Percentiles rank a stretch among this genome's conserved stretches.
These are phyloP conservation scores for Abramis brama DNA, from an alignment of 2,113 vertebrate genomes.

Conservation along the genomic window DNA sequence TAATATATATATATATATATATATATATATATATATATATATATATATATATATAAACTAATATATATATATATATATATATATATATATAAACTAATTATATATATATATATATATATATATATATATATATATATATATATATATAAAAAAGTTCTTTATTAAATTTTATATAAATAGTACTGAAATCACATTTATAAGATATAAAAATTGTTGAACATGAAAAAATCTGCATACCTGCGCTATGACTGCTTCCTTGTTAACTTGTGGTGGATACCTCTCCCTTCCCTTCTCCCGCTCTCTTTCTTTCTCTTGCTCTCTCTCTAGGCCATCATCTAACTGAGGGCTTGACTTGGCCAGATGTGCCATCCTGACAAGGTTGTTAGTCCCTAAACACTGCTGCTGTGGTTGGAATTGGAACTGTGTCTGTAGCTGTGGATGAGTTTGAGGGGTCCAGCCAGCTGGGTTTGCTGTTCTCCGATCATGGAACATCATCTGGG, in stretches of 20 bases:
- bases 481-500: conserved; percentile 39
- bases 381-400: conserved; percentile 41
- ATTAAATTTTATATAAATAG: background rate
- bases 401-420: conserved; percentile 33
- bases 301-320: conserved; percentile 52
- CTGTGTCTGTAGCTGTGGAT: conserved; percentile 46
- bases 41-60: too few species aligned
- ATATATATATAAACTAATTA: too few species aligned
- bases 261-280: conserved; percentile 57
- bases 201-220: background rate
- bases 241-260: conserved; percentile 60
- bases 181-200: background rate
- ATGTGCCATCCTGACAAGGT: conserved; percentile 66
- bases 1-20: too few species aligned
- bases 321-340: conserved; percentile 63
- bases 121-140: too few species aligned
- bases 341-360: conserved; percentile 72
- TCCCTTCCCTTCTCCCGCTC: conserved; percentile 59
- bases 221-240: conserved; percentile 58
- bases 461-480: conserved; percentile 40
- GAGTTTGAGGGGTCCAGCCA: conserved; percentile 20
- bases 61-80: too few species aligned
- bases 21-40: too few species aligned
- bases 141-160: too few species aligned
- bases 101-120: too few species aligned